Base-by-base conservation (phyloP, 1,140 invertebrate genomes). In the Rhyzopertha dominica region DNA sequence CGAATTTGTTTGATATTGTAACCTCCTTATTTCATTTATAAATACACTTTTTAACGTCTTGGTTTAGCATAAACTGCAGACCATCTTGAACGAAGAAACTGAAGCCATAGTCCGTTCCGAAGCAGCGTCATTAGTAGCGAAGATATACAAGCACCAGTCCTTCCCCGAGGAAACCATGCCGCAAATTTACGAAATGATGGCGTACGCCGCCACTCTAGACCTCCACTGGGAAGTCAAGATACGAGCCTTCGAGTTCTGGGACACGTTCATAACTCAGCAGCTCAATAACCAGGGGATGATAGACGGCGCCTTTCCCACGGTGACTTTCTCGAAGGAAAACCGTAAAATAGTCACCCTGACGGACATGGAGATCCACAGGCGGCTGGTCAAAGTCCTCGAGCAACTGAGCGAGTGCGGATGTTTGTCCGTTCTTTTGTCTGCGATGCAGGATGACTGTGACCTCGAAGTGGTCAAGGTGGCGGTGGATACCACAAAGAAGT, bases 211-310 rank as follows among this genome's bases (percentile, higher is more conserved):
- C 5, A 68, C 80, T 0, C 72, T 73, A 3, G 86, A 88, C 65
- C 74, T 87, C 29, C 80, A 88, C 54, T 85, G 85, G 84, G 85
- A 88, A 64, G 84, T 87, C 0, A 85, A 86, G 62, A 54, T 81
- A 0, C 78, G 75, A 35, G 80, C 81, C 0, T 56, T 89, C 0
- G 66, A 76, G 31, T 87, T 83, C 49, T 89, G 85, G 85, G 72
- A 72, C 25, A 63, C 76, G 17, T 78, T 84, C 10, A 81, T 86
- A 10, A 67, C 75, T 10, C 73, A 75, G 2, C 72, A 80, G 47
- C 61, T 87, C 2, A 74, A 68, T 0, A 75, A 85, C 56, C 83
- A 87, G 67, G 85, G 85, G 19, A 85, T 88, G 81, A 74, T 88
- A 1, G 84, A 89, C 56, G 81, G 82, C 0, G 71, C 70, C 0